Percentiles rank a stretch among this genome's conserved stretches.
Conservation (phyloP, 2,797 vertebrate genomes). For the Sarcophilus harrisii region DNA sequence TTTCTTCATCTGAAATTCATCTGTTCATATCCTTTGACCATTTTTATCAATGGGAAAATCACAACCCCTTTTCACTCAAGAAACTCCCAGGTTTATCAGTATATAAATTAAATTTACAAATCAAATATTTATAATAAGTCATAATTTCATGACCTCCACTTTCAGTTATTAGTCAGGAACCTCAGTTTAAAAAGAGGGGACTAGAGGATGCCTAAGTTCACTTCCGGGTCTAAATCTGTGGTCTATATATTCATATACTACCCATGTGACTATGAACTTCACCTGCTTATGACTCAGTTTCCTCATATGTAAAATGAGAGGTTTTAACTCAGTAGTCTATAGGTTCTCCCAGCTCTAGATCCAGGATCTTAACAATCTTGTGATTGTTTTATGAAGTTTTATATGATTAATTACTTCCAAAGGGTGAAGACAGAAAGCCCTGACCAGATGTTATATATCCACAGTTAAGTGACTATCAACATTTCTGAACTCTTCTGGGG, state of each 20-base stretch:
- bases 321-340: neutral
- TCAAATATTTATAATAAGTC: no score
- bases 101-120: no score
- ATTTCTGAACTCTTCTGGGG: neutral
- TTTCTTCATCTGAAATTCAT: no score
- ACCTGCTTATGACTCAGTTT: neutral
- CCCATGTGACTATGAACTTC: neutral
- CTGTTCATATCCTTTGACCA: no score
- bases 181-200: neutral
- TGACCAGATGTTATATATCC: neutral
- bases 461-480: neutral
- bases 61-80: no score
- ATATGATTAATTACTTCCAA: neutral
- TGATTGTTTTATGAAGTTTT: neutral
- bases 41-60: no score
- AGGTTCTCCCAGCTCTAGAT: neutral
- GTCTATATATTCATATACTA: neutral
- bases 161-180: no score
- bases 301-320: neutral
- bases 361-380: neutral
- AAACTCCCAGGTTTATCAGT: no score
- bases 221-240: neutral
- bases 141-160: no score
- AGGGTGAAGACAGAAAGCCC: neutral
- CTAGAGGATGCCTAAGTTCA: fast-evolving